Evolutionary conservation across 1,140 invertebrate genomes (phyloP), one percentile per base, ranked within the genome.

Genomic region (Drosophila ambigua): DNA sequence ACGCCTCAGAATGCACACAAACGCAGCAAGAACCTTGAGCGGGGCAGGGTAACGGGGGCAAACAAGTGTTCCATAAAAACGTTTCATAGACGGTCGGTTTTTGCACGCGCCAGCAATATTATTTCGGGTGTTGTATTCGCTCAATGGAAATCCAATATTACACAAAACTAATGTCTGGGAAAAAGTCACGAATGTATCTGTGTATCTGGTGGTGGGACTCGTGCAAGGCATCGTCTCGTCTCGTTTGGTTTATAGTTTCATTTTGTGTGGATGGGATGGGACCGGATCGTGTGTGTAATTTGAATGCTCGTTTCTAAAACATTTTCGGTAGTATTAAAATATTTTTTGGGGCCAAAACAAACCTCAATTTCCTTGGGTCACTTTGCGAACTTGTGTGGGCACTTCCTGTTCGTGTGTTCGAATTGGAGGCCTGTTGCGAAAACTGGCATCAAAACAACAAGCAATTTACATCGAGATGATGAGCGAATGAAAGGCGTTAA

Each of bases 401-500:
- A 28, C 39, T 41, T 80, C 24, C 20, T 66, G 76, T 39, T 4
- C n/a, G n/a, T n/a, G n/a, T n/a, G n/a, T n/a, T n/a, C 35, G 35
- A 13, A 13, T 13, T 39, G 35, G 11, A 13, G 35, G 11, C 48
- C 26, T 23, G 4, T 24, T 51, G 80, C 63, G 58, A 85, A 73
- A 80, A 58, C 24, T 85, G 54, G 45, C 80, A 77, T 65, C 66
- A 84, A 84, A 84, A 84, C 80, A 79, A 77, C 55, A 79, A 77
- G 50, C 81, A 79, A 83, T 83, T 83, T 52, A 45, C 80, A 76
- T 48, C n/a, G 8, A 24, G 16, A 9, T 44, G 57, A 60, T 59
- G 53, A 44, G 49, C 64, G 72, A 43, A 41, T 64, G 35, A 71
- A 65, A 62, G 62, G 79, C 64, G 79, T 69, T 61, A 82, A 74